phyloP scores from a whole-genome alignment of 2,797 vertebrate genomes.

The Mastacembelus armatus region DNA sequence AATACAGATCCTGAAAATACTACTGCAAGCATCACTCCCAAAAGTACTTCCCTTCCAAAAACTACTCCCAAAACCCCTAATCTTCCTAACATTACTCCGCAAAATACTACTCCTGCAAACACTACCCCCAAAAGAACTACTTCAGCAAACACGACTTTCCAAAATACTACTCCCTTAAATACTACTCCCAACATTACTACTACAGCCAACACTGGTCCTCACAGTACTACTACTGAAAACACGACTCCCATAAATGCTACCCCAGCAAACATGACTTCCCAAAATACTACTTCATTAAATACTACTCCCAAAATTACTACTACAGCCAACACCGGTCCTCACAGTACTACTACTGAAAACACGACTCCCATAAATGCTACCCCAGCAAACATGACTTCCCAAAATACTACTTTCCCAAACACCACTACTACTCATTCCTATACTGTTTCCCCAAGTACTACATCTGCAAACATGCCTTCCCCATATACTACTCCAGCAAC shows the following conservation, averaged over 20 bases:
- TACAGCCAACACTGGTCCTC: too few species aligned
- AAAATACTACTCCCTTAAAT: too few species aligned
- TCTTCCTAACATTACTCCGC: not conserved
- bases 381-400: too few species aligned
- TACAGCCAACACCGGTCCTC: conserved; percentile 4
- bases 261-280: not conserved
- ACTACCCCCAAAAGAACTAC: too few species aligned
- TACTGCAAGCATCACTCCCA: not conserved
- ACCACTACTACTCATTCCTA: conserved; percentile 6
- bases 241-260: conserved; percentile 24
- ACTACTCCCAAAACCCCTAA: conserved; percentile 12
- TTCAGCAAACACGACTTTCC: too few species aligned
- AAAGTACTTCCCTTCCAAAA: not conserved
- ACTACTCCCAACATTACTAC: too few species aligned
- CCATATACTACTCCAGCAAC: too few species aligned
- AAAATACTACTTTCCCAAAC: conserved; percentile 16
- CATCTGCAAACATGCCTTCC: too few species aligned
- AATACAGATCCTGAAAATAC: conserved; percentile 10
- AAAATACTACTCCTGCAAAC: conserved; percentile 32
- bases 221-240: too few species aligned
- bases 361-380: conserved; percentile 12
- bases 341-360: too few species aligned
- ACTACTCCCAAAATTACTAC: not conserved
- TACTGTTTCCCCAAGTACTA: too few species aligned
- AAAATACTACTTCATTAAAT: conserved; percentile 13